A percentile compares a stretch with the other conserved stretches of the same genome.
Conservation (phyloP, 1,140 invertebrate genomes). For the Drosophila elegans region DNA sequence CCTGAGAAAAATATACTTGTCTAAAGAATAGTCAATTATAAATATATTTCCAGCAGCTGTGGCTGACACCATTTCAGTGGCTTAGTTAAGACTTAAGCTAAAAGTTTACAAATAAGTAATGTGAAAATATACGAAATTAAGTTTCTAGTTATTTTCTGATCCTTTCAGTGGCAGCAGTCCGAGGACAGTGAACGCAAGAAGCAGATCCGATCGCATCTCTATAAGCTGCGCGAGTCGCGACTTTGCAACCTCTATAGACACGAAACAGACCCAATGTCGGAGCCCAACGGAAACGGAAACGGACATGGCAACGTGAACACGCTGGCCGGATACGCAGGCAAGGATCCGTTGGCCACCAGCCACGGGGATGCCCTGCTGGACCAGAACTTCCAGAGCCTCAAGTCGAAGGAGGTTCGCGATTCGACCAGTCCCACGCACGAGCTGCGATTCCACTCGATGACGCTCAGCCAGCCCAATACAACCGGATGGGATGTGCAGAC, state of each 20-base stretch:
- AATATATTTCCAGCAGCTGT: too few species aligned
- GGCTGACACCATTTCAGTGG: too few species aligned
- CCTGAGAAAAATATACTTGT: too few species aligned
- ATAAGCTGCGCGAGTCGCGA: constrained; percentile 91
- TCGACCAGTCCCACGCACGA: constrained; percentile 89
- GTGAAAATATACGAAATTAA: neutral
- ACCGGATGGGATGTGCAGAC: constrained; percentile 85
- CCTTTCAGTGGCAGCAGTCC: constrained; percentile 92
- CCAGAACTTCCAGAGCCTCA: constrained; percentile 90
- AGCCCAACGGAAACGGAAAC: constrained; percentile 74
- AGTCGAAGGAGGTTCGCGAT: constrained; percentile 91
- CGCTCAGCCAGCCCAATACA: constrained; percentile 70
- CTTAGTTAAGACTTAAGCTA: too few species aligned
- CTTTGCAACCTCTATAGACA: constrained; percentile 89
- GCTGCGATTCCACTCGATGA: constrained; percentile 80
- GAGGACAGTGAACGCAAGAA: constrained; percentile 94
- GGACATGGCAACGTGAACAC: constrained; percentile 23
- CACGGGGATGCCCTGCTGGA: constrained; percentile 89
- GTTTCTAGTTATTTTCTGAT: neutral
- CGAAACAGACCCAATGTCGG: constrained; percentile 65
- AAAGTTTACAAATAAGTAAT: too few species aligned
- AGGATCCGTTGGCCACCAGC: constrained; percentile 85
- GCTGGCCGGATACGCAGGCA: constrained; percentile 62
- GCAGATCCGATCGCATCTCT: constrained; percentile 93
- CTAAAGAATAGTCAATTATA: too few species aligned